Conservation (phyloP, 2,797 vertebrate genomes). For the Sardinella longiceps region DNA sequence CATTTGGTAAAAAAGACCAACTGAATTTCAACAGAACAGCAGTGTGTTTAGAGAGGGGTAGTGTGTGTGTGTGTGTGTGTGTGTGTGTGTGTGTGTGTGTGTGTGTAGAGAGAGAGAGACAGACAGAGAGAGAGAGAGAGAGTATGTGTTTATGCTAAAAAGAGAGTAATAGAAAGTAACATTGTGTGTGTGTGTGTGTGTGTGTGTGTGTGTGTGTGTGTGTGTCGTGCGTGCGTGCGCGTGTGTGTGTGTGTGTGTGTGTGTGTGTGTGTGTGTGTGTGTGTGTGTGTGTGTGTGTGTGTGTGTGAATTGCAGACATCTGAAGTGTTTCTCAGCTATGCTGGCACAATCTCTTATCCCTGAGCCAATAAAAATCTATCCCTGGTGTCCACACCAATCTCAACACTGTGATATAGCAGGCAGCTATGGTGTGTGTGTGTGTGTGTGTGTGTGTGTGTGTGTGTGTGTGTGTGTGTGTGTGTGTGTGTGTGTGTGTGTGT, state of each 20-base stretch:
- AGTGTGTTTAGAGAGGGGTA: neutral
- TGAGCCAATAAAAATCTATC: conserved; percentile 74
- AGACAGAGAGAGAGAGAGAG: neutral
- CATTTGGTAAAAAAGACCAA: too few relatives aligned
- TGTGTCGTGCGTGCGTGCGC: neutral
- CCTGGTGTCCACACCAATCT: conserved; percentile 64
- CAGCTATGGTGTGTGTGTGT: conserved; percentile 50
- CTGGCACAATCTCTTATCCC: conserved; percentile 70
- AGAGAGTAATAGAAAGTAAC: too few relatives aligned
- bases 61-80: too few relatives aligned
- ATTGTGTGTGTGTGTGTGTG: neutral
- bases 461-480: neutral
- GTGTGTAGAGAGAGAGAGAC: neutral
- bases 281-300: neutral
- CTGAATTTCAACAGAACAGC: neutral
- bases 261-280: conserved; percentile 30
- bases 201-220: neutral
- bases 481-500: conserved; percentile 29
- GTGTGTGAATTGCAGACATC: conserved; percentile 31
- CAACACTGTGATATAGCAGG: conserved; percentile 65
- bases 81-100: too few relatives aligned
- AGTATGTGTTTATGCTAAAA: too few relatives aligned
- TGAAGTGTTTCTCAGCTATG: conserved; percentile 57
- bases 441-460: conserved; percentile 43
- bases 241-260: conserved; percentile 32